Percentiles rank a stretch among this genome's conserved stretches.
Conservation (phyloP, 2,113 vertebrate species). For the Mobula birostris region DNA sequence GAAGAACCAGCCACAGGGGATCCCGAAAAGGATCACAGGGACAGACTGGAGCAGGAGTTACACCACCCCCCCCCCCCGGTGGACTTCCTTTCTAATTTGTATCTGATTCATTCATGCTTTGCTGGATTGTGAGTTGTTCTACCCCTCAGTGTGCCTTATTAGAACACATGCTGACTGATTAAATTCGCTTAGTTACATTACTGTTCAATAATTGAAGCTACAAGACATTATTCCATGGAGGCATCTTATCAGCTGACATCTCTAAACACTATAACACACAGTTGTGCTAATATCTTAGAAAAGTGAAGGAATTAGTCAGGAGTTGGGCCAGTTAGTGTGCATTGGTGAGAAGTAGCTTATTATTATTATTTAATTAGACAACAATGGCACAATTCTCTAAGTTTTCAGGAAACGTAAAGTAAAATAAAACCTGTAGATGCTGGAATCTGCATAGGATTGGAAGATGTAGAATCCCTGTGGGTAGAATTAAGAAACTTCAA, state of each 20-base stretch:
- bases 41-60: background rate
- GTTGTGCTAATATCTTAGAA: background rate
- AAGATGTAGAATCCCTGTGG: no score
- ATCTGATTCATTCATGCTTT: background rate
- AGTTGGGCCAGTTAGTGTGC: background rate
- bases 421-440: no score
- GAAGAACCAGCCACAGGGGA: background rate
- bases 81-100: background rate
- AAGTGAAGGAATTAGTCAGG: background rate
- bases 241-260: background rate
- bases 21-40: background rate
- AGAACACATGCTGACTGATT: background rate
- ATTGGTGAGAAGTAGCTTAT: background rate
- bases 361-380: no score
- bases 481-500: no score
- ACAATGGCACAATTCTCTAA: no score
- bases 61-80: background rate
- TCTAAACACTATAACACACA: background rate
- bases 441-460: no score
- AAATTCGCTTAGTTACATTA: background rate
- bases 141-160: background rate
- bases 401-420: no score
- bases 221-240: background rate
- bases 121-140: background rate
- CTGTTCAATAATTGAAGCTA: background rate